phyloP scores from a whole-genome alignment of 2,113 vertebrate species.

The Periophthalmus modestus region DNA sequence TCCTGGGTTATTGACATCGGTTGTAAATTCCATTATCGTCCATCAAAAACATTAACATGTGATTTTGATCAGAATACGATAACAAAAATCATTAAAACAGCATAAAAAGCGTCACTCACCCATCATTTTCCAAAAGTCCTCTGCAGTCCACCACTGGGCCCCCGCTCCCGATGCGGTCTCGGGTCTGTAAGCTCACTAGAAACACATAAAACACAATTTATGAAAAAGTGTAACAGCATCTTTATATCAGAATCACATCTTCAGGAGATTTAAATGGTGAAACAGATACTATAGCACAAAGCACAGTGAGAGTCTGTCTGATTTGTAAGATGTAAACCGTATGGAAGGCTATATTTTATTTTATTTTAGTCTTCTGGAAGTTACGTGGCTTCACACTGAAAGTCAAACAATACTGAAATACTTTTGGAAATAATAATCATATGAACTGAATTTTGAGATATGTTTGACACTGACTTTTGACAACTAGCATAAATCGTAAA shows the following conservation, averaged over 20 bases:
- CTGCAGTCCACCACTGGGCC: constrained; percentile 96
- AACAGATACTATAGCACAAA: neutral
- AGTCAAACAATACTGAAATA: neutral
- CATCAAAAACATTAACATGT: neutral
- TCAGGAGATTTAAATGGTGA: neutral
- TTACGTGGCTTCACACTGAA: neutral
- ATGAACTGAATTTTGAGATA: neutral
- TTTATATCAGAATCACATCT: neutral
- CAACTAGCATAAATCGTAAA: neutral
- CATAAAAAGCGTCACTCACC: constrained; percentile 75
- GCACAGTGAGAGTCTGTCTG: neutral
- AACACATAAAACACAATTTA: constrained; percentile 2
- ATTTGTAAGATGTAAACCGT: neutral
- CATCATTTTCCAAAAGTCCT: constrained; percentile 94
- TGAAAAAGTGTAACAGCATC: too few relatives aligned
- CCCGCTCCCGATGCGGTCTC: constrained; percentile 92
- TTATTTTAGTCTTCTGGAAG: neutral
- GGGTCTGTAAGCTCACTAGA: constrained; percentile 95
- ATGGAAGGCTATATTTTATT: neutral
- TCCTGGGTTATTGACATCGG: too few relatives aligned
- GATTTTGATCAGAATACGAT: neutral
- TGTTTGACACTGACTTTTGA: neutral
- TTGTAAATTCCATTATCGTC: too few relatives aligned
- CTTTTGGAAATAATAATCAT: neutral
- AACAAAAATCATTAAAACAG: neutral